Conservation (phyloP, 2,113 vertebrate genomes). For the Prietella phreatophila region DNA sequence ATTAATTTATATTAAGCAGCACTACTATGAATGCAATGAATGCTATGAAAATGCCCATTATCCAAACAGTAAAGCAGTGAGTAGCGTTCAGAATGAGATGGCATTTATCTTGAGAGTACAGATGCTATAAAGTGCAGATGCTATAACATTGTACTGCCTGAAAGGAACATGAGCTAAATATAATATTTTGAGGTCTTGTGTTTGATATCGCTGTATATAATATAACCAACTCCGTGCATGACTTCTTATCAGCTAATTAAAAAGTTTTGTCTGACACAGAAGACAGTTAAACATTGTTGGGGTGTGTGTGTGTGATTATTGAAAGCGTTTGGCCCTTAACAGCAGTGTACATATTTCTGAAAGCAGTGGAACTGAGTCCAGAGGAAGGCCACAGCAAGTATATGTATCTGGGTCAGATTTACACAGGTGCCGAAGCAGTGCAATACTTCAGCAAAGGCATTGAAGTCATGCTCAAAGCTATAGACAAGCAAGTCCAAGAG, state of each 20-base stretch:
- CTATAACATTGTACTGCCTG: background rate
- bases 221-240: background rate
- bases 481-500: conserved; percentile 65
- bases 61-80: background rate
- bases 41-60: background rate
- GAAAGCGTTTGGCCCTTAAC: conserved; percentile 66
- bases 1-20: background rate
- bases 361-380: conserved; percentile 74
- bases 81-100: background rate
- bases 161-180: background rate
- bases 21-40: background rate
- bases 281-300: background rate
- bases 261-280: background rate
- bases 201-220: background rate
- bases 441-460: conserved; percentile 75
- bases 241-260: background rate
- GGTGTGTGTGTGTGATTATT: background rate
- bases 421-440: conserved; percentile 72
- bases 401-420: conserved; percentile 80
- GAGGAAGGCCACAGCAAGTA: conserved; percentile 77
- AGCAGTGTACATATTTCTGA: conserved; percentile 64
- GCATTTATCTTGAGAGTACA: background rate
- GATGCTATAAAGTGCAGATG: conserved; percentile 4
- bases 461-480: conserved; percentile 66
- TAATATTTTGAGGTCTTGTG: background rate